Evolutionary conservation across 2,113 vertebrate species (phyloP).

Genomic region (Galeopterus variegatus): DNA sequence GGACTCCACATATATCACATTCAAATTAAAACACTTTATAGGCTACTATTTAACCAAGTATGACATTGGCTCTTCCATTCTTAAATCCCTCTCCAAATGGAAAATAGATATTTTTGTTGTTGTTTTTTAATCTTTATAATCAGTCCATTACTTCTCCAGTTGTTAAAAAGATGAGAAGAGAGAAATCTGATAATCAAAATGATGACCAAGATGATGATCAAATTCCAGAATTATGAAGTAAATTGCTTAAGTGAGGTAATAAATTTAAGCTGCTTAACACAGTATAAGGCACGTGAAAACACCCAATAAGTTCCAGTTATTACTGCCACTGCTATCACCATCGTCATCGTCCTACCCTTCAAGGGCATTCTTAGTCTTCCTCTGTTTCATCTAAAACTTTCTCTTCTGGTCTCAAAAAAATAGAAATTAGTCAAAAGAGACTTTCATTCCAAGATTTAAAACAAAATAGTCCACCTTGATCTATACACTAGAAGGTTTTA

Average conservation of each 20-base stretch:
- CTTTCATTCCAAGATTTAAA: constrained; percentile 33
- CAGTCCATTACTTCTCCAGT: not conserved
- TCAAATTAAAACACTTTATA: not conserved
- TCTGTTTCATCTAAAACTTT: not conserved
- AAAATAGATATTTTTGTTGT: constrained; percentile 7
- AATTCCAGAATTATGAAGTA: not conserved
- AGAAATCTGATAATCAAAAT: not conserved
- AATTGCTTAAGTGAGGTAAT: not conserved
- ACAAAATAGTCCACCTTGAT: not conserved
- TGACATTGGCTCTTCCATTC: not conserved
- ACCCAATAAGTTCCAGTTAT: not conserved
- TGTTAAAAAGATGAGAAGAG: not conserved
- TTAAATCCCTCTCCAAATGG: not conserved
- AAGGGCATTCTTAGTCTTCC: not conserved
- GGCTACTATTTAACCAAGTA: not conserved
- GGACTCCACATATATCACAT: not conserved
- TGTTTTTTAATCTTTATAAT: not conserved
- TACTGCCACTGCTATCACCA: not conserved
- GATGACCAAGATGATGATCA: not conserved
- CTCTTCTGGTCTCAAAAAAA: constrained; percentile 22
- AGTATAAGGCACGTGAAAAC: not conserved
- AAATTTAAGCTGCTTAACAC: not conserved
- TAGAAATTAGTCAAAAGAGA: not conserved
- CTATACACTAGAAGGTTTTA: not conserved
- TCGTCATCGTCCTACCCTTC: not conserved